Evolutionary conservation across 1,140 invertebrate species (phyloP), one percentile per base, ranked within the genome.

Genomic region (Drosophila pruinosa): DNA sequence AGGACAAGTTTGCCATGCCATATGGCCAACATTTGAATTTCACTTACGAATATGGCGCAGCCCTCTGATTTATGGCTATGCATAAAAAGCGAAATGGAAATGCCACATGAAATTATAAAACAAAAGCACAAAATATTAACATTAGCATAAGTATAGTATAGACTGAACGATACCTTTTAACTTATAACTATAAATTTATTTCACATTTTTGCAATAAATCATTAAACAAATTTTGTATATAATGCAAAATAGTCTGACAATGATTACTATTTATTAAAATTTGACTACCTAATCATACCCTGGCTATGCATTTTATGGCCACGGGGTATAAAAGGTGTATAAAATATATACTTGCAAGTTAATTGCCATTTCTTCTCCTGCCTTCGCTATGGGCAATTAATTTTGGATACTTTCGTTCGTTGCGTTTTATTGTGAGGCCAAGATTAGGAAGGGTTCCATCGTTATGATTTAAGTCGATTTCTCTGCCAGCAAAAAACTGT

Each of bases 301-400:
- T n/a, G n/a, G n/a, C 0, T 15, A 4, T 50, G 0, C 12, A 15
- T 17, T 28, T 41, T 56, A 28, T 26, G 10, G 10, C 5, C n/a
- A 8, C 26, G 31, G 24, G 17, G 39, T 43, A 45, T 39, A 14
- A 34, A 54, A 47, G 53, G 59, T 63, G 38, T 34, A 59, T 17
- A 53, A 61, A 63, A 68, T 73, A 71, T 61, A 72, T 56, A 31
- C 28, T 61, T 21, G 53, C 54, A 67, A 76, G 64, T 68, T 86
- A 86, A 83, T 85, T 85, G 79, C 76, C 47, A 75, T 76, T 76
- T 39, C 63, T 62, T 22, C 19, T 53, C 17, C 21, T 50, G 24
- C 45, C 17, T 8, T 6, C 39, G 48, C 43, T 39, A 62, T 56
- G 39, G 41, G 68, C 68, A 73, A 76, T 86, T 76, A 69, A 63